Evolutionary conservation across 2,888 invertebrate genomes (phyloP).

Genomic region (Erynnis tages): DNA sequence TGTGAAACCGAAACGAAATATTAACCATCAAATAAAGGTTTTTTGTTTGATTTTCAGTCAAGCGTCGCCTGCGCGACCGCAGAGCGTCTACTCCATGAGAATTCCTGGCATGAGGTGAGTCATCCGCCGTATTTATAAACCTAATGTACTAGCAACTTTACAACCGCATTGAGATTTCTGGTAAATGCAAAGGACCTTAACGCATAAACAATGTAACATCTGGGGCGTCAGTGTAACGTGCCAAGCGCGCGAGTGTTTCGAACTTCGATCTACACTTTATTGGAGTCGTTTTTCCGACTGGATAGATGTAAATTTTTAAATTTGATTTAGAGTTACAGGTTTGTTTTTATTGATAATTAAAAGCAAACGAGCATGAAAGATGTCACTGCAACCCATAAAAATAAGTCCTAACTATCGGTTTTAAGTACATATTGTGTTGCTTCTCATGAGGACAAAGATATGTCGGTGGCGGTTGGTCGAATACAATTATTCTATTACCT

Average conservation of each 20-base stretch:
- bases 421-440: too few species aligned
- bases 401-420: too few species aligned
- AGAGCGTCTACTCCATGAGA: slow-evolving; percentile 62
- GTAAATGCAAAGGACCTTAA: slow-evolving; percentile 27
- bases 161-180: slow-evolving; percentile 29
- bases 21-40: slow-evolving; percentile 31
- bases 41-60: slow-evolving; percentile 58
- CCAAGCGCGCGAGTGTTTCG: slow-evolving; percentile 21
- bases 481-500: too few species aligned
- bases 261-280: slow-evolving; percentile 19
- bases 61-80: slow-evolving; percentile 57
- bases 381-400: too few species aligned
- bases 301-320: slow-evolving; percentile 14
- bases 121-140: slow-evolving; percentile 52
- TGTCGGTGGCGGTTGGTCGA: too few species aligned
- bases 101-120: slow-evolving; percentile 75
- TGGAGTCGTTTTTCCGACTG: slow-evolving; percentile 7
- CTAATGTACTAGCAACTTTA: slow-evolving; percentile 28
- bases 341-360: too few species aligned
- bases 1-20: background rate
- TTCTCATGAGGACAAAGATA: too few species aligned
- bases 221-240: slow-evolving; percentile 27
- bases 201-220: slow-evolving; percentile 28
- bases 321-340: background rate
- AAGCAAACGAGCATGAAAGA: too few species aligned